Evolutionary conservation across 2,797 vertebrate genomes (phyloP).

Genomic region (Tamandua tetradactyla): DNA sequence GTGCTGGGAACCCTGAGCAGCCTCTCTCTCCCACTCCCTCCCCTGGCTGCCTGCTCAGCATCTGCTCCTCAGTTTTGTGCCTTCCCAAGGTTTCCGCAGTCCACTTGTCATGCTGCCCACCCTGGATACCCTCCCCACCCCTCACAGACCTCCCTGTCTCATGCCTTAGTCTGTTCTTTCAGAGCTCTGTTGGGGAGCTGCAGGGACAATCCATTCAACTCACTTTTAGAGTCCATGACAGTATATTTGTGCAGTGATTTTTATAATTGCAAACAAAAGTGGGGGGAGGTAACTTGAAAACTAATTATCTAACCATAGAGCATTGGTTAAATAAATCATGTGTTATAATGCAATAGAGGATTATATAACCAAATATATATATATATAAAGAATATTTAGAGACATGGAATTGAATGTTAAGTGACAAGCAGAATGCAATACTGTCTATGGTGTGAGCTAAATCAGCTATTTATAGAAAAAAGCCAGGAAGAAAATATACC

Average conservation of each 20-base stretch:
- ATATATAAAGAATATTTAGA: conserved; percentile 34
- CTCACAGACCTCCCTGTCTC: background rate
- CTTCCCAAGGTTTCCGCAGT: background rate
- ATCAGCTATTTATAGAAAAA: conserved; percentile 44
- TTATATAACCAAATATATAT: background rate
- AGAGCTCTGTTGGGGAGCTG: background rate
- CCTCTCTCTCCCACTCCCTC: background rate
- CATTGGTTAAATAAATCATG: conserved; percentile 28
- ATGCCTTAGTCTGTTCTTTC: background rate
- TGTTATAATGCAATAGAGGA: background rate
- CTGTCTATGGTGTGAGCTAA: background rate
- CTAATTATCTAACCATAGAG: background rate
- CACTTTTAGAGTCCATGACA: background rate
- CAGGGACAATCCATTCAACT: background rate
- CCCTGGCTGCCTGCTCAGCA: background rate
- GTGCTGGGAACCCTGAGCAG: background rate
- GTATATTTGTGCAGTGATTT: background rate
- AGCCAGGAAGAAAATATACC: background rate
- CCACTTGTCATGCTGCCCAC: background rate
- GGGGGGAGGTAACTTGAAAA: conserved; percentile 2
- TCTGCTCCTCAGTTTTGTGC: background rate
- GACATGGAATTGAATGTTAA: conserved; percentile 4
- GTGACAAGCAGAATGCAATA: conserved; percentile 26
- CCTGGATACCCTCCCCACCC: background rate
- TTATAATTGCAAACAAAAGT: background rate